Base-by-base conservation (phyloP, 1,140 invertebrate genomes). In the Scaptomyza hsui region DNA sequence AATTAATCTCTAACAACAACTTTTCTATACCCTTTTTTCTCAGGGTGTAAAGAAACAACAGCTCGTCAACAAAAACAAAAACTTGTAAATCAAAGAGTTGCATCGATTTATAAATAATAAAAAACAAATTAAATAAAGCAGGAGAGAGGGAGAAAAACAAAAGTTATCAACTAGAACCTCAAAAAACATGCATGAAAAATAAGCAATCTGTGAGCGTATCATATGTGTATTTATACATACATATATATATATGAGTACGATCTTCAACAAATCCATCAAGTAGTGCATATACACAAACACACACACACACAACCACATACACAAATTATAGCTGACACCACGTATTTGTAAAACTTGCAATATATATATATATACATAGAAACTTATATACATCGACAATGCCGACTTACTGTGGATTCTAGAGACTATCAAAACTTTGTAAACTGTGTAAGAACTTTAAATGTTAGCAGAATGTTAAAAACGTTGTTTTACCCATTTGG, bases 181-280 rank as follows among this genome's bases (percentile, higher is more conserved):
- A 65, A 21, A 42, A 24, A 6, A 32, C 42, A 35, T 35, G 55
- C 63, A 67, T 60, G 55, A 60, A 59, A 42, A 16, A 65, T 24
- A 47, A 47, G 45, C 45, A 47, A 47, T 45, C 44, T 21, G 19
- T 21, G 18, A 45, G 21, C 18, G 18, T 29, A 1, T 4, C 24
- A 26, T 26, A 26, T 26, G 5, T 26, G 24, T 26, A 26, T 4
- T 4, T 29, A 29, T 29, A 7, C 2, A 29, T 29, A 29, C 6
- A 29, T 29, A 29, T 29, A 29, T 29, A 9, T 35, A 35, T 35
- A n/a, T n/a, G 12, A n/a, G 6, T 29, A 29, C 2, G 24, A 3
- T 26, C 5, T 26, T 26, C 24, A n/a, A n/a, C 24, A 5, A 26
- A 35, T 3, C 32, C 32, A 35, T 35, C 12, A n/a, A 35, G 32